Evolutionary conservation across 1,140 invertebrate species (phyloP).

Genomic region (Bombus affinis): DNA sequence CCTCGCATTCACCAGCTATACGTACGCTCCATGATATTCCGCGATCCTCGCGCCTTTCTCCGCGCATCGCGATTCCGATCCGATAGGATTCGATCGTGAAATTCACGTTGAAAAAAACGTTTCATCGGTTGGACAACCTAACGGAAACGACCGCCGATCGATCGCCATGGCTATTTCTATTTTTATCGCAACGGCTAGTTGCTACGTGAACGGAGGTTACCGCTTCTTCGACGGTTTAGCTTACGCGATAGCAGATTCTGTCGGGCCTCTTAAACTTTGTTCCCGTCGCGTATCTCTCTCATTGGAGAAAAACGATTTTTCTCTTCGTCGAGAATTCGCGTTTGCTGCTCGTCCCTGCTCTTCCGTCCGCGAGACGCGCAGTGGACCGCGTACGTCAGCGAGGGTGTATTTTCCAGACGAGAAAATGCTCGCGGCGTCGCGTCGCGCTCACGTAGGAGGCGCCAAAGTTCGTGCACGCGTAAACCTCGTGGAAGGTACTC

Average conservation of each 20-base stretch:
- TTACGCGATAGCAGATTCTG: background rate
- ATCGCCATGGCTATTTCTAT: conserved; percentile 62
- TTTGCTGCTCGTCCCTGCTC: background rate
- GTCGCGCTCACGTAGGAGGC: conserved; percentile 27
- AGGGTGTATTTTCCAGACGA: background rate
- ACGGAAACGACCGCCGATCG: conserved; percentile 59
- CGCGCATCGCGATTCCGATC: background rate
- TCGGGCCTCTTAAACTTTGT: background rate
- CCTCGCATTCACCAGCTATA: background rate
- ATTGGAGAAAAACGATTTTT: too few relatives aligned
- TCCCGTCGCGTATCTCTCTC: background rate
- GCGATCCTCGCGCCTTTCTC: too few relatives aligned
- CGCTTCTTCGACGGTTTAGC: conserved; percentile 15
- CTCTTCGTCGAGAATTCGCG: background rate
- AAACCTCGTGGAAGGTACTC: conserved; percentile 21
- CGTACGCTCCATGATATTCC: too few relatives aligned
- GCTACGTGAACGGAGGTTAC: conserved; percentile 49
- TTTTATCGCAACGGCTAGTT: conserved; percentile 57
- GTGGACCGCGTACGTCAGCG: accelerated
- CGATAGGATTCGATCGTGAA: background rate
- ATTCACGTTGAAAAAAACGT: background rate
- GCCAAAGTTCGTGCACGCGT: conserved; percentile 35
- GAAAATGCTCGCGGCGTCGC: background rate
- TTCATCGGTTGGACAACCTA: conserved; percentile 20
- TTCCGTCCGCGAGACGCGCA: background rate